Evolutionary conservation across 2,797 vertebrate species (phyloP).

Genomic region (Forpus xanthops): DNA sequence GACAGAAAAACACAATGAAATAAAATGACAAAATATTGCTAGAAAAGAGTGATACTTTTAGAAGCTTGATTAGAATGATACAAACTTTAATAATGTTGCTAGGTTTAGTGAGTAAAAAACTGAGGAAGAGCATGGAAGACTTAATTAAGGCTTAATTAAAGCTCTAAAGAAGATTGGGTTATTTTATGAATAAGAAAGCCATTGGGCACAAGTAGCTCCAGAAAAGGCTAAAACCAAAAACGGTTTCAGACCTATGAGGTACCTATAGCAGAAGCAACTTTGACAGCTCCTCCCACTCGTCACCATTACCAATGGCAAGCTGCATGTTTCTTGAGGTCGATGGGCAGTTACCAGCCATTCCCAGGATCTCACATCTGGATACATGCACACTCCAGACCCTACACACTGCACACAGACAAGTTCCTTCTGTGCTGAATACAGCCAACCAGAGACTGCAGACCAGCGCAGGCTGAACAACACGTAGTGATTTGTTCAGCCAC

Average conservation of each 20-base stretch:
- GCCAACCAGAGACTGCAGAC: background rate
- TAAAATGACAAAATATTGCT: background rate
- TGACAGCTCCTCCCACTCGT: background rate
- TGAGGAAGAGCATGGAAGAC: background rate
- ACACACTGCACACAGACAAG: background rate
- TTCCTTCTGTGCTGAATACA: background rate
- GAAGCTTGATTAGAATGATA: background rate
- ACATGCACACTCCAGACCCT: accelerated
- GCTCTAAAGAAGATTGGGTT: background rate
- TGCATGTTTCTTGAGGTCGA: background rate
- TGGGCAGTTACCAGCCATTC: background rate
- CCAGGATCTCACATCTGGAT: accelerated
- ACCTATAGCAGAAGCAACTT: background rate
- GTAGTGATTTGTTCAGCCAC: background rate
- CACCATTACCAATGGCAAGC: accelerated
- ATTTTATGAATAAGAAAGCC: background rate
- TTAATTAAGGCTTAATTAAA: background rate
- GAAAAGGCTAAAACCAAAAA: background rate
- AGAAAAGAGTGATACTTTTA: background rate
- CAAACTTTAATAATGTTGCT: background rate
- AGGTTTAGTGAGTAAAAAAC: background rate
- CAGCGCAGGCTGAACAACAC: background rate
- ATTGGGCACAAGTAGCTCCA: background rate
- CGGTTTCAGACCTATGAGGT: background rate
- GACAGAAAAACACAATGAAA: background rate